phyloP scores from a whole-genome alignment of 2,797 vertebrate genomes.

The Gymnopithys bicolor region DNA sequence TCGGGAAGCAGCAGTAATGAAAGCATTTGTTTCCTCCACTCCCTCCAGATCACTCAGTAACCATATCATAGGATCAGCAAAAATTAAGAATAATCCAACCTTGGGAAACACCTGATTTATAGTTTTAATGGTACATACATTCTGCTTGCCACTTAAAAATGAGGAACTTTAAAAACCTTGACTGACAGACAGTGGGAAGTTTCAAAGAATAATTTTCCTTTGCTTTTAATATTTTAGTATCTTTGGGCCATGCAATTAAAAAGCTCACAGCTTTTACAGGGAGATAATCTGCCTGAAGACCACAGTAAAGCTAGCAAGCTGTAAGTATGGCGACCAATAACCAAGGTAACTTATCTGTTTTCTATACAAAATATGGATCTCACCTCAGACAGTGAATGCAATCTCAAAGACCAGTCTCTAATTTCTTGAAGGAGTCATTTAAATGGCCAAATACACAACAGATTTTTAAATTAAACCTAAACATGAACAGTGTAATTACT shows the following conservation, averaged over 20 bases:
- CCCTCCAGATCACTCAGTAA: background rate
- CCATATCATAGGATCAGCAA: background rate
- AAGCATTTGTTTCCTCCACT: background rate
- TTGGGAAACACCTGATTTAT: background rate
- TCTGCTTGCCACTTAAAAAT: background rate
- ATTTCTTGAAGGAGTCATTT: background rate
- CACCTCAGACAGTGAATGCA: background rate
- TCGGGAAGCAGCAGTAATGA: background rate
- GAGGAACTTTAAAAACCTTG: background rate
- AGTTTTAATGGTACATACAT: background rate
- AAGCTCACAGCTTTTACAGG: background rate
- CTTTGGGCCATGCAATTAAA: background rate
- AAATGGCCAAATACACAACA: background rate
- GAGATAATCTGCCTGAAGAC: background rate
- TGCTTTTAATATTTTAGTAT: background rate
- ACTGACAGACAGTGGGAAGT: background rate
- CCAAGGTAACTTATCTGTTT: background rate
- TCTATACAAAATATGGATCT: background rate
- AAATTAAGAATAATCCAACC: background rate
- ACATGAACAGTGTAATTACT: background rate
- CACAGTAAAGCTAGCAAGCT: background rate
- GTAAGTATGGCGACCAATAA: background rate
- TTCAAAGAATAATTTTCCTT: background rate
- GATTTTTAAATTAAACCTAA: background rate
- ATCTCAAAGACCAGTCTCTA: background rate